phyloP scores from a whole-genome alignment of 2,888 invertebrate species.

The Galerucella pusilla region DNA sequence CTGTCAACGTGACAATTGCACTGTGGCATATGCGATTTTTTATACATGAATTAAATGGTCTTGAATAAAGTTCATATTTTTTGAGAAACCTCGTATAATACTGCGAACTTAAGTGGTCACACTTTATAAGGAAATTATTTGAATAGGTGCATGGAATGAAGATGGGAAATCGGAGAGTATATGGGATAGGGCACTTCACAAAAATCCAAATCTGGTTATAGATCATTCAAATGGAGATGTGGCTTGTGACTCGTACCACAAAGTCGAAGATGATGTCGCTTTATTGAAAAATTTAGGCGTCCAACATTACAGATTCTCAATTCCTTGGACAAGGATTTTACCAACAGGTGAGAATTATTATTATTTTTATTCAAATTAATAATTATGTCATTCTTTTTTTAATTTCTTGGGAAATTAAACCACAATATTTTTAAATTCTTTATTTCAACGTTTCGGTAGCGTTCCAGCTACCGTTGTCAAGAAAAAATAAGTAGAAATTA shows the following conservation, averaged over 20 bases:
- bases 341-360: constrained; percentile 68
- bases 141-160: constrained; percentile 59
- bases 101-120: neutral
- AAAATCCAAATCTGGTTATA: constrained; percentile 63
- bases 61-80: too few species aligned
- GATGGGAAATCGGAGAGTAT: constrained; percentile 64
- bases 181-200: constrained; percentile 67
- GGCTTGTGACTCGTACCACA: constrained; percentile 76
- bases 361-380: neutral
- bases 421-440: too few species aligned
- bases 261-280: constrained; percentile 71
- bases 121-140: neutral
- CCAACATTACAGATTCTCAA: constrained; percentile 66
- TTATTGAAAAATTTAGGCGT: constrained; percentile 70
- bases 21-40: too few species aligned
- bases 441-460: too few species aligned
- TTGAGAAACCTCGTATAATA: too few species aligned
- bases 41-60: too few species aligned
- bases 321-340: constrained; percentile 61
- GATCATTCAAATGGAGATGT: constrained; percentile 72
- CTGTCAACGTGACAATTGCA: too few species aligned
- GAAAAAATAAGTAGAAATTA: too few species aligned
- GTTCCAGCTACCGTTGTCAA: too few species aligned
- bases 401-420: too few species aligned
- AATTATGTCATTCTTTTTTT: too few species aligned